Conservation (phyloP, 2,113 vertebrate species). For the Dascyllus trimaculatus region DNA sequence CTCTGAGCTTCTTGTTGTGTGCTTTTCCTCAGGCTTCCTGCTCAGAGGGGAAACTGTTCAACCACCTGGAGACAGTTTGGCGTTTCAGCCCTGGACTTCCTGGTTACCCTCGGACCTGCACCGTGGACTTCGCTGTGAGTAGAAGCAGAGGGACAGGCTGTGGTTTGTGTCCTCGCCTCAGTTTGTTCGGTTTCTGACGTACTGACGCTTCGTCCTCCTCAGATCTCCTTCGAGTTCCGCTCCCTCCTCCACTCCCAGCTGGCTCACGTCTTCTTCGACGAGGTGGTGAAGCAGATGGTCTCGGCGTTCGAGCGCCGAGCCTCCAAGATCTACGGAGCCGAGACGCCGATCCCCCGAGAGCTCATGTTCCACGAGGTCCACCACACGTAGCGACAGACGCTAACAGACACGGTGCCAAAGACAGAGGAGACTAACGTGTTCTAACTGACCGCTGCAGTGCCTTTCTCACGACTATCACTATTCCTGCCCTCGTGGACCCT, state of each 20-base stretch:
- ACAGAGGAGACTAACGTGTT: conserved; percentile 5
- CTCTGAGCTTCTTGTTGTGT: background rate
- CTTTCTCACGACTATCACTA: conserved; percentile 55
- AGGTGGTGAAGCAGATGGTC: conserved; percentile 98
- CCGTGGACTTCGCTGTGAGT: conserved; percentile 95
- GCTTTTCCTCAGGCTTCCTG: conserved; percentile 88
- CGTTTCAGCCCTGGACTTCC: conserved; percentile 96
- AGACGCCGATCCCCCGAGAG: conserved; percentile 92
- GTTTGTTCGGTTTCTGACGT: no score
- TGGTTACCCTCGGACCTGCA: conserved; percentile 95
- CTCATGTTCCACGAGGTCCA: conserved; percentile 95
- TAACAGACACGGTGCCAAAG: conserved; percentile 7
- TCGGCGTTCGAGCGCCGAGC: conserved; percentile 93
- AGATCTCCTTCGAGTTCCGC: conserved; percentile 98
- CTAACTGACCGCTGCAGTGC: conserved; percentile 66
- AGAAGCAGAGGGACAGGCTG: no score
- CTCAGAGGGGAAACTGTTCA: conserved; percentile 94
- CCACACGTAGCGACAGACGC: conserved; percentile 86
- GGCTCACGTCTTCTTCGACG: conserved; percentile 93
- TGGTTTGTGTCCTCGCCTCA: no score
- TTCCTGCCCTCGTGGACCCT: no score
- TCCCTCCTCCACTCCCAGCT: conserved; percentile 96
- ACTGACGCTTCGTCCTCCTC: no score
- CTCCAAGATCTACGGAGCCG: conserved; percentile 87
- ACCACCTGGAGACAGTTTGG: conserved; percentile 95